Percentiles rank a stretch among this genome's conserved stretches.
These are phyloP conservation scores for Thalassaphorura encarpata DNA, from an alignment of 1,140 invertebrate genomes.

Conservation along the genomic window DNA sequence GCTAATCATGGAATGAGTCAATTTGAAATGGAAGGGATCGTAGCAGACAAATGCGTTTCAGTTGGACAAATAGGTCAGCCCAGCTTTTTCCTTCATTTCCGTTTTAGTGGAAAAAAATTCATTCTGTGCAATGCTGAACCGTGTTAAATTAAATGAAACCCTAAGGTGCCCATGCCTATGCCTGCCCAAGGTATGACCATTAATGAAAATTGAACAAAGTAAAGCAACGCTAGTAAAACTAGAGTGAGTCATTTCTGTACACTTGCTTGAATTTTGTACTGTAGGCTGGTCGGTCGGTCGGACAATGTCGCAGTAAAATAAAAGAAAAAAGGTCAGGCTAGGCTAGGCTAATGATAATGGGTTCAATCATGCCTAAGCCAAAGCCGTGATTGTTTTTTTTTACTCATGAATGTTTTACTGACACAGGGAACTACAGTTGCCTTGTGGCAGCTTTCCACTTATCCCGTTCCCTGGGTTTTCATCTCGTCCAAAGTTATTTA, in stretches of 20 bases:
- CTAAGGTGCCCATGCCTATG: too few relatives aligned
- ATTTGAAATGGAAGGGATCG: slow-evolving; percentile 43
- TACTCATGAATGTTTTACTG: slow-evolving; percentile 19
- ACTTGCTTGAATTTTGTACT: too few relatives aligned
- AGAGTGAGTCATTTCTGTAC: too few relatives aligned
- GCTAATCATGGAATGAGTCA: slow-evolving; percentile 44
- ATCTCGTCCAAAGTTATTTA: slow-evolving; percentile 48
- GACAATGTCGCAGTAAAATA: not conserved
- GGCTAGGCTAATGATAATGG: too few relatives aligned
- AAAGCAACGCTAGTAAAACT: too few relatives aligned
- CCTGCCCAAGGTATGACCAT: too few relatives aligned
- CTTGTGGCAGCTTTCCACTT: slow-evolving; percentile 46
- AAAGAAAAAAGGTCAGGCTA: too few relatives aligned
- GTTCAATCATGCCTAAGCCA: too few relatives aligned
- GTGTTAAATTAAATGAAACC: not conserved
- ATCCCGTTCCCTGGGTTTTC: slow-evolving; percentile 47
- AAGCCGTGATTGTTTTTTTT: slow-evolving; percentile 9
- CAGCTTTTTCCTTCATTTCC: too few relatives aligned
- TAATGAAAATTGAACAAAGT: not conserved
- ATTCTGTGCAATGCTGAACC: too few relatives aligned
- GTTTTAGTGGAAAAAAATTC: too few relatives aligned
- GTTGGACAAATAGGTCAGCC: slow-evolving; percentile 40
- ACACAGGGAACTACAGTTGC: slow-evolving; percentile 55
- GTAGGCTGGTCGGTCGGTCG: too few relatives aligned
- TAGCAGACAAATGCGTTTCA: slow-evolving; percentile 39